Base-by-base conservation (phyloP, 2,888 invertebrate genomes). In the Netelia virgata region DNA sequence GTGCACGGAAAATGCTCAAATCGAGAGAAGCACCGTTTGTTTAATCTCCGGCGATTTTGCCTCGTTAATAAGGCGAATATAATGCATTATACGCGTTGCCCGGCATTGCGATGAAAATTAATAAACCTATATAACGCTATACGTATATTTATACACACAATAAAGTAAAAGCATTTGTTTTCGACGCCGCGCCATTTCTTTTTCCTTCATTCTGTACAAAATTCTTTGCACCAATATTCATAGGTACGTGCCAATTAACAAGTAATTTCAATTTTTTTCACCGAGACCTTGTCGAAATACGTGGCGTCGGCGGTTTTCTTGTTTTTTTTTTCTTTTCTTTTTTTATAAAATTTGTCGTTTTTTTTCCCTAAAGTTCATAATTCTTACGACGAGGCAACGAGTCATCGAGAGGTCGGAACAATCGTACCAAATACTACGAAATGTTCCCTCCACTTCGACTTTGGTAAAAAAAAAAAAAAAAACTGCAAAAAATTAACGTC, bases 21-120 rank as follows among this genome's bases (percentile, higher is more conserved):
- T 41, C 59, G 23, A 53, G 57, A 41, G 72, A 63, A 57, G 55
- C 18, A 57, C 64, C 81, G 82, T 88, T 90, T 87, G 88, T 88
- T 89, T 88, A 90, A 90, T 89, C 85, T 81, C 79, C 83, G 85
- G 85, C 87, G 89, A 89, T 87, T 88, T 90, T 79, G 83, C 83
- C 79, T 81, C 84, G 74, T 86, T 84, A 87, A 88, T 87, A 87
- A 88, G 87, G 73, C 85, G 85, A 83, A 88, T 86, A 83, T 87
- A 86, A 85, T 89, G 87, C 87, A 88, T 88, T 69, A 55, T 57
- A n/a, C 8, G 84, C 84, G 81, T 86, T 82, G 85, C 87, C 57
- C 75, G 47, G 41, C 23, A 50, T 64, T n/a, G 76, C 28, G 79
- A 64, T 82, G 68, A 82, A 82, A 87, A 85, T 87, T 75, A 83